Base-by-base conservation (phyloP, 1,140 invertebrate species). In the Oscheius sp. region DNA sequence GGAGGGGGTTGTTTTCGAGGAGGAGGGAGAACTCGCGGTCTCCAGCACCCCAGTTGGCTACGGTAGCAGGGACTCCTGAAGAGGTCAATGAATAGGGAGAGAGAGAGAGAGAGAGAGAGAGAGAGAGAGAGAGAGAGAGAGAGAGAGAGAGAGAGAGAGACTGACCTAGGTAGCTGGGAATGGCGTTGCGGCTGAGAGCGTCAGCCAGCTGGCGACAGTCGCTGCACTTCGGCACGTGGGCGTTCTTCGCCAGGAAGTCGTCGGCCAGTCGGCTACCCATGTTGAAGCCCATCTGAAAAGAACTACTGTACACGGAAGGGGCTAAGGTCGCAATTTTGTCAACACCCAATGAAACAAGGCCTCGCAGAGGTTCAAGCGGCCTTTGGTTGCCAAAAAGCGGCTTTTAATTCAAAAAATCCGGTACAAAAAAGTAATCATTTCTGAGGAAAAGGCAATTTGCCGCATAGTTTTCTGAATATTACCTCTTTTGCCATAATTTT, bases 211-310 rank as follows among this genome's bases (percentile, higher is more conserved):
- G 69, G 23, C 62, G 36, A 23, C 52, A 61, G 20, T 71, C 69
- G n/a, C 94, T 89, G 86, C 97, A 99, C 58, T 94, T 87, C 0
- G 91, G 91, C 20, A 91, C 91, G 74, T 91, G 91, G 3, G 94
- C 78, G 61, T 80, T 95, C 79, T 94, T 89, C 0, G 95, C 94
- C 20, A 99, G 87, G 82, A 96, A 99, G 84, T 99, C 97, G 87
- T 99, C 96, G 77, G 99, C 95, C 10, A 99, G 86, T 42, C 96
- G 87, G 55, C 97, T 90, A 34, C 97, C 97, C 89, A 99, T 99
- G 83, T 98, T 99, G 82, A 98, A 99, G 28, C 82, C 82, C 85
- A 88, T 88, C 84, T 73, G 23, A 64, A 64, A 0, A 4, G 7
- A 67, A 15, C n/a, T 15, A 42, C 45, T 15, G 23, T 13, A 4